Conservation (phyloP, 2,113 vertebrate species). For the Mellivora capensis region DNA sequence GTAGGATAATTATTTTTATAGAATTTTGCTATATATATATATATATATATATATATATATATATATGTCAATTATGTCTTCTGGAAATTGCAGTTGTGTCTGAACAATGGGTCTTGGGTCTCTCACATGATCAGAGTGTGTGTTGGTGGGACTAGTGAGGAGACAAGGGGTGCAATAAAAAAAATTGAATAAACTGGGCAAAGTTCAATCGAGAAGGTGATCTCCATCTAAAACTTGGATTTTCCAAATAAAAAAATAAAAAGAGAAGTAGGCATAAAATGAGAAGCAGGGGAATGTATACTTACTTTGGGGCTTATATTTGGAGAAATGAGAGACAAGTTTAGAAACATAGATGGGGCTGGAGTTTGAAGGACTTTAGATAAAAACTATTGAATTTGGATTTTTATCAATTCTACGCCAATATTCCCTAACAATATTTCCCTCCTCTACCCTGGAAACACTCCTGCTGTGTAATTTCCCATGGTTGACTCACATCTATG, state of each 20-base stretch:
- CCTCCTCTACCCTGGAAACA: neutral
- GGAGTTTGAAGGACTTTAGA: neutral
- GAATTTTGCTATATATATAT: neutral
- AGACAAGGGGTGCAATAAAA: rapidly evolving
- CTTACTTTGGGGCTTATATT: neutral
- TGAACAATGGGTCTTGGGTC: neutral
- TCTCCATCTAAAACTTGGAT: neutral
- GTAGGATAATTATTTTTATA: neutral
- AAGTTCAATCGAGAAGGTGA: neutral
- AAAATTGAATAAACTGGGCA: neutral
- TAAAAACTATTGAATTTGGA: neutral
- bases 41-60: neutral
- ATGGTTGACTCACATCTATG: neutral
- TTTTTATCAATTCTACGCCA: neutral
- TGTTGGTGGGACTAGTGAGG: neutral
- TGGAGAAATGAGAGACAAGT: neutral
- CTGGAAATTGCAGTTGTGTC: neutral
- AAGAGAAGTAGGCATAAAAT: neutral
- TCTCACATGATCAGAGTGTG: neutral
- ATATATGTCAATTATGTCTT: neutral
- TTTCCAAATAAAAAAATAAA: neutral
- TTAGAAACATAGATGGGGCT: neutral
- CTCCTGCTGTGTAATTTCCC: neutral
- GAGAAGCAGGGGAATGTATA: neutral
- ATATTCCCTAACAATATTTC: neutral